Conservation (phyloP, 2,888 invertebrate species). For the Brachynemurus nebulosus region DNA sequence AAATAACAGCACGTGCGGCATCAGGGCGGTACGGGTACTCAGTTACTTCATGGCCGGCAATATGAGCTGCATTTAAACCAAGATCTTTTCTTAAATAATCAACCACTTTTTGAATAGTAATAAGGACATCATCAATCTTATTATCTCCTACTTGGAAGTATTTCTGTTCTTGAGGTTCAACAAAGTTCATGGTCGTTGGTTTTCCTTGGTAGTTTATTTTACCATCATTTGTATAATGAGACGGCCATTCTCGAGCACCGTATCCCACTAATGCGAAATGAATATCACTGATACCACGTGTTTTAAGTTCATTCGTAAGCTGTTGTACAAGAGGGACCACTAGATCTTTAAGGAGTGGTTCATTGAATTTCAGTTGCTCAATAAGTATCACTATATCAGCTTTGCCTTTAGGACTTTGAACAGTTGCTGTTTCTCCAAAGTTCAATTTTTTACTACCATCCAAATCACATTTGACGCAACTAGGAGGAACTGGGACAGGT, state of each 20-base stretch:
- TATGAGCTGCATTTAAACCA: constrained; percentile 36
- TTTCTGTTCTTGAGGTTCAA: constrained; percentile 23
- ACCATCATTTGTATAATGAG: constrained; percentile 41
- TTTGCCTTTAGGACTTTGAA: constrained; percentile 53
- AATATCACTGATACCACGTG: constrained; percentile 48
- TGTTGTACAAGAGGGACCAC: constrained; percentile 45
- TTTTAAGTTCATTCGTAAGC: constrained; percentile 42
- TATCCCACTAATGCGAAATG: constrained; percentile 43
- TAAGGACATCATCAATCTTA: constrained; percentile 23
- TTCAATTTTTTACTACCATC: constrained; percentile 23
- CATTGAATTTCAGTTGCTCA: constrained; percentile 49
- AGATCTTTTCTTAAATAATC: not conserved
- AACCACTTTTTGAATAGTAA: constrained; percentile 2
- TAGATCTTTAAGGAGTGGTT: constrained; percentile 47
- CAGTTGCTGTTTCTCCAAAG: constrained; percentile 40
- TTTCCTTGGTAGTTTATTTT: constrained; percentile 38
- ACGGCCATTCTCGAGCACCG: constrained; percentile 42
- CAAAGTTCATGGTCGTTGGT: constrained; percentile 28
- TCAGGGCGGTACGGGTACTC: constrained; percentile 62
- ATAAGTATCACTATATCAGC: constrained; percentile 72
- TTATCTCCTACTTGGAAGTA: constrained; percentile 20
- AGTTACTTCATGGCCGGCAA: constrained; percentile 47
- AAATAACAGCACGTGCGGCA: constrained; percentile 46
- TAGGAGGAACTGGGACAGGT: constrained; percentile 43
- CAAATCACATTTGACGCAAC: constrained; percentile 42